Base-by-base conservation (phyloP, 2,797 vertebrate genomes). In the Lutjanus argentimaculatus region DNA sequence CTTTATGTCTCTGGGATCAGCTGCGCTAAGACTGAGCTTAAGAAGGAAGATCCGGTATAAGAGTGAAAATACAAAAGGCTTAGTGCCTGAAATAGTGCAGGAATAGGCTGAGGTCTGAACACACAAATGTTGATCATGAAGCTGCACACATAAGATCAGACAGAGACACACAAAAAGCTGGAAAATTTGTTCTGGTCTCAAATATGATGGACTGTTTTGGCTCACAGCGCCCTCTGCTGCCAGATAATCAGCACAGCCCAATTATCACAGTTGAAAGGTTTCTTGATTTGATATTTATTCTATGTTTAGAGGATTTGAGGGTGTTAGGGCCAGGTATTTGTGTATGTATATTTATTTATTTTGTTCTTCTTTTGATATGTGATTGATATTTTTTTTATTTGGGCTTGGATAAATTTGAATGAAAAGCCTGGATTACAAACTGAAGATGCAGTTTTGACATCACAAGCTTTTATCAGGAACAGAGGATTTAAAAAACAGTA, bases 1-100 rank as follows among this genome's bases (percentile, higher is more conserved):
- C 95, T 94, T 87, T 13, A 80, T 92, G 95, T 96, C 95, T 95
- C 93, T 75, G 83, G 90, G 91, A 93, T 95, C 94, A 95, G 93
- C 92, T 94, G 93, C 36, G 72, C 79, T 91, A 95, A 95, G 89
- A 89, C 94, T 13, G 65, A 91, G 93, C 93, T 95, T 95, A 94
- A 89, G 87, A 83, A 85, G 78, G 83, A 89, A 93, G 92, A 93
- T 93, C 90, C 82, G 71, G 86, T 90, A 21, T 67, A 67, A 87
- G 91, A 94, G 88, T 91, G 89, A 91, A 87, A 90, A 91, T 90
- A 91, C 89, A 92, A 91, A 93, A 85, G 30, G 72, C 84, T 22
- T 82, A 48, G 85, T 63, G 85, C 80, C 88, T 63, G 46, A 94
- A 94, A 94, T 93, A 93, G 88, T 66, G 57, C 84, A 80, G 80